Evolutionary conservation across 2,888 invertebrate species (phyloP).

Genomic region (Branchellion lobata): DNA sequence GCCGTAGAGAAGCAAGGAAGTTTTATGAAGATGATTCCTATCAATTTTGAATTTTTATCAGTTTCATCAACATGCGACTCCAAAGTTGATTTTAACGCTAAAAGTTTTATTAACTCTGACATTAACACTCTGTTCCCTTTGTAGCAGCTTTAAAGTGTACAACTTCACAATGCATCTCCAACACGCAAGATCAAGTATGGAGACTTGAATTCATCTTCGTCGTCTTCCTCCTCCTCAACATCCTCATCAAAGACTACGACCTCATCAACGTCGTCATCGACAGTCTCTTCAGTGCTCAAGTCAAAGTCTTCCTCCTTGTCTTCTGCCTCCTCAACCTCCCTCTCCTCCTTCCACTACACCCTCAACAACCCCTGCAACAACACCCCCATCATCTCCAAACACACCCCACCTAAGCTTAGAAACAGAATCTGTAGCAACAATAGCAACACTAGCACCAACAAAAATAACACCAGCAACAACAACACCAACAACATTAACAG

Average conservation of each 20-base stretch:
- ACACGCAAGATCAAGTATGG: background rate
- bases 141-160: no score
- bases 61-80: no score
- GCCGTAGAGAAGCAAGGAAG: no score
- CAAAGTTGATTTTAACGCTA: no score
- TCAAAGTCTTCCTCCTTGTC: background rate
- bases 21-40: no score
- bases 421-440: background rate
- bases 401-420: background rate
- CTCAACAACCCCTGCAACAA: background rate
- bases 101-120: no score
- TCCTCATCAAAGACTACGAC: no score
- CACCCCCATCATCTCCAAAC: background rate
- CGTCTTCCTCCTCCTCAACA: no score
- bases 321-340: background rate
- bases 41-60: no score
- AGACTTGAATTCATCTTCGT: background rate
- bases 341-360: background rate
- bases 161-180: background rate
- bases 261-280: background rate
- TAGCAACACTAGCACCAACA: background rate
- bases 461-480: background rate
- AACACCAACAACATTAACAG: background rate
- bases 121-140: no score
- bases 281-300: background rate